Evolutionary conservation across 2,797 vertebrate genomes (phyloP), one percentile per base, ranked within the genome.

Genomic region (Odontamblyopus lacepedii): DNA sequence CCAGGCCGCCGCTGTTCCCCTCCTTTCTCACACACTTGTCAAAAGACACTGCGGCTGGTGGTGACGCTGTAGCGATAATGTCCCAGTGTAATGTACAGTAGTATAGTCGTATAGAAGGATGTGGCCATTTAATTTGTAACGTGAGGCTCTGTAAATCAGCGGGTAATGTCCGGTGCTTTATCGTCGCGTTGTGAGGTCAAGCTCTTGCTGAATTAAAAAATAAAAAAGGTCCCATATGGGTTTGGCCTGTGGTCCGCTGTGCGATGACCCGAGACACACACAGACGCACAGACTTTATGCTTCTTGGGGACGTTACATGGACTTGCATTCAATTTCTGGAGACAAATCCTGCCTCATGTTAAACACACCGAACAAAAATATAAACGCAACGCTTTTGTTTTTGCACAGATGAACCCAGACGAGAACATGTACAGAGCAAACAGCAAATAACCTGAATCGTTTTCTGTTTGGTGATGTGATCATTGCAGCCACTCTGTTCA

Each of bases 201-300:
- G 41, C 38, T 8, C 4, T 18, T n/a, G 59, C 26, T 53, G 41
- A 69, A 11, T 41, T 72, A 48, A 32, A 76, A 32, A 44, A 44
- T 63, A 23, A 11, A 35, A 35, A 5, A 35, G 11, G 55, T 38
- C 50, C 70, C 29, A 62, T 70, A 75, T 75, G 53, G 65, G 76
- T 71, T 53, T 48, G 69, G 38, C 62, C 70, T 69, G 27, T 51
- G 70, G 63, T 73, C 71, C 63, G 76, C 80, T 72, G 76, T 57
- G 69, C 71, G 75, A 86, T 81, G 76, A 82, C 81, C 85, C 74
- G 5, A 70, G 85, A 87, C 85, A 69, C 55, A 60, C 65, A 60
- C 29, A 8, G 2, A 13, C 38, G 30, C 41, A 32, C 35, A 38
- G 35, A 6, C 15, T 48, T 13, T 3, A 4, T 48, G 44, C 15